These are phyloP conservation scores for Xiphophorus birchmanni DNA, from an alignment of 2,797 vertebrate species.

Conservation along the genomic window DNA sequence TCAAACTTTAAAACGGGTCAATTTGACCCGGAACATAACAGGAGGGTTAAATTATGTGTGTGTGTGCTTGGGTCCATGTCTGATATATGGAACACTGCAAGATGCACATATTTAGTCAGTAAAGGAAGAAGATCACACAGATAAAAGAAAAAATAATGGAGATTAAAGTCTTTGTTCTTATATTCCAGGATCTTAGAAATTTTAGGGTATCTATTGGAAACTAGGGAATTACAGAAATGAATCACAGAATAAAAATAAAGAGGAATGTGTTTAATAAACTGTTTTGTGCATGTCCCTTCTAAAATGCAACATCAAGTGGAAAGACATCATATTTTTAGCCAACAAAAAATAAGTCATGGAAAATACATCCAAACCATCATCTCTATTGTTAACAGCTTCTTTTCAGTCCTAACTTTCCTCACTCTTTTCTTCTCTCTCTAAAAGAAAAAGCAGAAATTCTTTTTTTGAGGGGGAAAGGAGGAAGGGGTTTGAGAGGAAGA, in stretches of 20 bases:
- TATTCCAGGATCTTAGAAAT: neutral
- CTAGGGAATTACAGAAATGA: conserved; percentile 47
- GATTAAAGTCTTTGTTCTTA: neutral
- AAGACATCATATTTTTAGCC: conserved; percentile 29
- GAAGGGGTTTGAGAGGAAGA: conserved; percentile 46
- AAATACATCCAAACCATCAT: conserved; percentile 20
- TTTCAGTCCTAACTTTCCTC: conserved; percentile 49
- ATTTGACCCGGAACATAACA: too few relatives aligned
- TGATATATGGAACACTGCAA: neutral
- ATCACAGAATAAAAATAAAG: conserved; percentile 41
- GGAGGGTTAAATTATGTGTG: neutral
- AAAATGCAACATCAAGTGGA: conserved; percentile 30
- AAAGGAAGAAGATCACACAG: neutral
- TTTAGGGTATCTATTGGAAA: conserved; percentile 34
- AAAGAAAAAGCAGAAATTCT: conserved; percentile 50
- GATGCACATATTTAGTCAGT: neutral
- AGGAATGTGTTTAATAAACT: conserved; percentile 41
- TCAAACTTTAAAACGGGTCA: too few relatives aligned
- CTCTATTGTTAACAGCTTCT: conserved; percentile 34
- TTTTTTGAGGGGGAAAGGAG: conserved; percentile 32
- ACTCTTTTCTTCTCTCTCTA: conserved; percentile 45
- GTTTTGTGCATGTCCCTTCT: conserved; percentile 5
- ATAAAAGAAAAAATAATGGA: neutral
- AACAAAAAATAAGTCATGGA: conserved; percentile 28
- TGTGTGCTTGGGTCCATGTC: neutral